These are phyloP conservation scores for Athripsodes cinereus DNA, from an alignment of 2,888 invertebrate species.

Conservation along the genomic window DNA sequence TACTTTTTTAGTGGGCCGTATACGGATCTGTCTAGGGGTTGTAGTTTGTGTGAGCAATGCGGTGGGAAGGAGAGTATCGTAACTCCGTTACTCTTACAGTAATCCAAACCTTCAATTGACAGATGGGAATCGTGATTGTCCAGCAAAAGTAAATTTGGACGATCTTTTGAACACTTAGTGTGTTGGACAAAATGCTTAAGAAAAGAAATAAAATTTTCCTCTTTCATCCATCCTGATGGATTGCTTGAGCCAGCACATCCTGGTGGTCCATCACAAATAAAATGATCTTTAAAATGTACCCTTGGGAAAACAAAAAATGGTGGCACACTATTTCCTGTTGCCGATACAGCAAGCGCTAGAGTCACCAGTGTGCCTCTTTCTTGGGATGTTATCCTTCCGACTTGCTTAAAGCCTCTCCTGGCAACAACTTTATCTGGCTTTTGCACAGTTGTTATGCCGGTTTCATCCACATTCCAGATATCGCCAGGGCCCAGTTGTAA, in stretches of 20 bases:
- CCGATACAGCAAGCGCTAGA: constrained; percentile 30
- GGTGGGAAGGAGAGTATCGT: constrained; percentile 16
- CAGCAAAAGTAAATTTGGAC: background rate
- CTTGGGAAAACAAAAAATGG: constrained; percentile 34
- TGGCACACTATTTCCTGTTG: constrained; percentile 32
- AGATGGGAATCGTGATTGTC: constrained; percentile 5
- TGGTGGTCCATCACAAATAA: constrained; percentile 4
- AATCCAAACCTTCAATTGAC: constrained; percentile 1
- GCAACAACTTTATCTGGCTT: constrained; percentile 33
- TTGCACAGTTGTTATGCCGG: constrained; percentile 35
- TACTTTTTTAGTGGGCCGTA: constrained; percentile 23
- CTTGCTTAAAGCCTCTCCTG: constrained; percentile 32
- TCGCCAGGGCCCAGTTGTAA: constrained; percentile 26
- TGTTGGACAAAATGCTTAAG: constrained; percentile 1
- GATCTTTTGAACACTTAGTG: background rate
- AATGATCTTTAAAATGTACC: constrained; percentile 3
- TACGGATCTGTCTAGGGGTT: constrained; percentile 21
- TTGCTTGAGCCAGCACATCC: constrained; percentile 1
- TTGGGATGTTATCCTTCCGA: constrained; percentile 33
- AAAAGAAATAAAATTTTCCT: background rate
- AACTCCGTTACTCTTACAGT: constrained; percentile 2
- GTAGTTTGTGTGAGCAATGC: constrained; percentile 24
- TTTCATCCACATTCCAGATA: constrained; percentile 36
- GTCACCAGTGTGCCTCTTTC: constrained; percentile 34
- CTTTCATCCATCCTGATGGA: constrained; percentile 8